Base-by-base conservation (phyloP, 2,888 invertebrate genomes). In the Diarsia dahlii region DNA sequence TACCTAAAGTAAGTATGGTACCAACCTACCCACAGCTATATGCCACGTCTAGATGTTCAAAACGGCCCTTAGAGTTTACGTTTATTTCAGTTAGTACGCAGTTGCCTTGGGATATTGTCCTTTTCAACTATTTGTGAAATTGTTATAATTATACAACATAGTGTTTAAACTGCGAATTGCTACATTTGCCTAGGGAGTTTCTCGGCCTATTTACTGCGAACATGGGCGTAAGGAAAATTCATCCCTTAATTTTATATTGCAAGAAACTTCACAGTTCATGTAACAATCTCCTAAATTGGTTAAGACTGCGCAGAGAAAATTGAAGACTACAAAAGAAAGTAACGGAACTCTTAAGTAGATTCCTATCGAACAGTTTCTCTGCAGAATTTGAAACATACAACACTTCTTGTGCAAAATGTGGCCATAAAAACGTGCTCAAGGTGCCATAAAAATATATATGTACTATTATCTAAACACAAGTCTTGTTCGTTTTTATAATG, bases 401-500 rank as follows among this genome's bases (percentile, higher is more conserved):
- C 66, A 78, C 54, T 81, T 77, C 62, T 84, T 73, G 64, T 78
- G 80, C 82, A 76, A 80, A 87, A 80, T 74, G 72, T 74, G 65
- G 5, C 15, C 74, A 76, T 88, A 86, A 85, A 86, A 88, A 87
- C 72, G 64, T 75, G 67, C 71, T 84, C 71, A 80, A 88, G 75
- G 58, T 46, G 46, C 68, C 79, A 79, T 88, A 87, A 86, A 86
- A 86, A 62, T 70, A 80, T 81, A 71, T 74, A 80, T 82, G 69
- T 74, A 79, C 84, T 85, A 89, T 81, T 84, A 81, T 85, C 79
- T 78, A 80, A 86, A 83, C 80, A 81, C 85, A 84, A 79, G 85
- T 79, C 73, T 80, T 75, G 82, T 81, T 88, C 85, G 78, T 88
- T 88, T 90, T 89, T 89, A 92, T 93, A 91, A 93, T 93, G 84